Evolutionary conservation across 2,113 vertebrate genomes (phyloP), one percentile per base, ranked within the genome.

Genomic region (Ornithorhynchus anatinus): DNA sequence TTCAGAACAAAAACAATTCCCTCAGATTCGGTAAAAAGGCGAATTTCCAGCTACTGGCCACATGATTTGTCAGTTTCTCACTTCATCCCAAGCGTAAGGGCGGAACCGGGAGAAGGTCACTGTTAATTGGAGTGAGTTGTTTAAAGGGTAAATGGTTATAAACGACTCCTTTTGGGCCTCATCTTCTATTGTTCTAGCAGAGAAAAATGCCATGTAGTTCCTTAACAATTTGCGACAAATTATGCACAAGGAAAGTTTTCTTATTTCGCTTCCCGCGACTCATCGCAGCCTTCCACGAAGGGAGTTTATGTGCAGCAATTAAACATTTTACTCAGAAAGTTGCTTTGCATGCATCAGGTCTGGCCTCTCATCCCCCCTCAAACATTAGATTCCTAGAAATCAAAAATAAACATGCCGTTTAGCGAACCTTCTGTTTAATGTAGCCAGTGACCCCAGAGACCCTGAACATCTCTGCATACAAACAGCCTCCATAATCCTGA

Each of bases 401-500:
- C 59, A 82, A 79, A 90, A 88, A 58, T 57, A 85, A 76, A 79
- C 59, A 77, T 51, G 42, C 60, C 59, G 69, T 86, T 89, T 83
- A 48, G 54, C 62, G 82, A 80, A 84, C 59, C 47, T 90, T 85
- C 59, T 72, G 78, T 9, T 86, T 90, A 79, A 82, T 75, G 63
- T 67, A 84, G 65, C 80, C 79, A 88, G 80, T 81, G 81, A 69
- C 53, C 45, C 76, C 85, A 88, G 58, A 91, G 74, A 84, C 64
- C 35, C 42, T 63, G 44, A 59, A 81, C n/a, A 63, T 80, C 50
- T 60, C 56, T 71, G 77, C 65, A 80, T 64, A 80, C 35, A 83
- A 88, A 89, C 65, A 68, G 72, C 74, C 80, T 77, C 71, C 69
- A 60, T 89, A 88, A 81, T 79, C 82, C 84, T 81, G 52, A 84